Conservation (phyloP, 2,888 invertebrate species). For the Caradrina kadenii region DNA sequence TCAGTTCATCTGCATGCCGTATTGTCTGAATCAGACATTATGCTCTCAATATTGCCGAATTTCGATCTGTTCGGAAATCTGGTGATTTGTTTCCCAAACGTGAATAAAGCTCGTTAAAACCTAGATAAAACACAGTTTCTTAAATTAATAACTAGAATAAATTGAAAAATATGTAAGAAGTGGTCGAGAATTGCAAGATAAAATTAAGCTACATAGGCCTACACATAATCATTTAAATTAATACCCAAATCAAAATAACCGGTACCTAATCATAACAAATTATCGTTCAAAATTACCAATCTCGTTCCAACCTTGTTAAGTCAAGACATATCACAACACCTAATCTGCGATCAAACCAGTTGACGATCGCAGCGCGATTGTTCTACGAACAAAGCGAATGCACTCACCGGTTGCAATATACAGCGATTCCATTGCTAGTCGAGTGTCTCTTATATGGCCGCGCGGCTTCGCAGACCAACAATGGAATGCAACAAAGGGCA, state of each 20-base stretch:
- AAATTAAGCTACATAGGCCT: neutral
- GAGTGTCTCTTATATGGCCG: conserved; percentile 52
- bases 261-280: conserved; percentile 30
- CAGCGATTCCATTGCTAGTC: conserved; percentile 38
- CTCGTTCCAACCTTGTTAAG: conserved; percentile 32
- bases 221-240: conserved; percentile 10
- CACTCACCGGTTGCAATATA: conserved; percentile 48
- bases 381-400: conserved; percentile 42
- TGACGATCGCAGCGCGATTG: conserved; percentile 45
- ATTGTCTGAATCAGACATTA: conserved; percentile 53
- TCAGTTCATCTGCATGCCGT: conserved; percentile 54
- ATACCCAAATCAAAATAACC: conserved; percentile 5
- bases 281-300: conserved; percentile 35
- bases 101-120: neutral
- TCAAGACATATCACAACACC: conserved; percentile 51
- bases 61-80: conserved; percentile 12
- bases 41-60: conserved; percentile 34
- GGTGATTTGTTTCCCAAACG: neutral
- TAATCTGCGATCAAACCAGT: conserved; percentile 39
- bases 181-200: neutral
- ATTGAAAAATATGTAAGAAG: neutral
- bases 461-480: conserved; percentile 51
- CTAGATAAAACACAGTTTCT: neutral
- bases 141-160: neutral
- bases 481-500: conserved; percentile 64